These are phyloP conservation scores for Perithous albicinctus DNA, from an alignment of 2,888 invertebrate genomes.

Conservation along the genomic window DNA sequence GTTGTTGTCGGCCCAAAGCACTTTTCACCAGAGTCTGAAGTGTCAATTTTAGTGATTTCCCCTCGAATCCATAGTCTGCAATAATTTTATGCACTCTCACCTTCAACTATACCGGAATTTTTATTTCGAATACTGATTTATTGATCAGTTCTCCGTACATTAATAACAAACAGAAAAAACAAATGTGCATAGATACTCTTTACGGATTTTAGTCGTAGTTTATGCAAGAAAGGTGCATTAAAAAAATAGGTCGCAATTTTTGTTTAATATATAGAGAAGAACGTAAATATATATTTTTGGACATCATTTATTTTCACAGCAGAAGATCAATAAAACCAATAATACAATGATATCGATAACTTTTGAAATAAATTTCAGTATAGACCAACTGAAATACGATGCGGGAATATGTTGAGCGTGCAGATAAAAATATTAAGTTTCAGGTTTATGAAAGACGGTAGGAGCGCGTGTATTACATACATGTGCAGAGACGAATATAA, in stretches of 20 bases:
- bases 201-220: too few relatives aligned
- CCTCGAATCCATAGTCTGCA: too few relatives aligned
- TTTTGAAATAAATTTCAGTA: conserved; percentile 4
- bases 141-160: too few relatives aligned
- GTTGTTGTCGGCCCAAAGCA: conserved; percentile 5
- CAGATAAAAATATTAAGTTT: conserved; percentile 21
- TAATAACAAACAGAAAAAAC: too few relatives aligned
- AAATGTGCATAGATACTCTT: too few relatives aligned
- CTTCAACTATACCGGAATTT: too few relatives aligned
- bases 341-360: neutral
- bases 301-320: neutral
- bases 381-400: neutral
- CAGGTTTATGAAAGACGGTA: conserved; percentile 18
- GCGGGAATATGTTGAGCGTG: conserved; percentile 20
- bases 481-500: conserved; percentile 53
- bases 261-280: too few relatives aligned
- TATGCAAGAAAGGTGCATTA: too few relatives aligned
- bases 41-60: conserved; percentile 1
- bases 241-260: too few relatives aligned
- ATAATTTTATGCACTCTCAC: too few relatives aligned
- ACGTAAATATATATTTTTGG: too few relatives aligned
- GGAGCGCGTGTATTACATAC: conserved; percentile 4
- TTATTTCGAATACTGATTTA: too few relatives aligned
- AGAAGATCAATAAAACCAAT: neutral
- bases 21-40: conserved; percentile 9